Evolutionary conservation across 2,888 invertebrate genomes (phyloP).

Genomic region (Stegana nigrithorax): DNA sequence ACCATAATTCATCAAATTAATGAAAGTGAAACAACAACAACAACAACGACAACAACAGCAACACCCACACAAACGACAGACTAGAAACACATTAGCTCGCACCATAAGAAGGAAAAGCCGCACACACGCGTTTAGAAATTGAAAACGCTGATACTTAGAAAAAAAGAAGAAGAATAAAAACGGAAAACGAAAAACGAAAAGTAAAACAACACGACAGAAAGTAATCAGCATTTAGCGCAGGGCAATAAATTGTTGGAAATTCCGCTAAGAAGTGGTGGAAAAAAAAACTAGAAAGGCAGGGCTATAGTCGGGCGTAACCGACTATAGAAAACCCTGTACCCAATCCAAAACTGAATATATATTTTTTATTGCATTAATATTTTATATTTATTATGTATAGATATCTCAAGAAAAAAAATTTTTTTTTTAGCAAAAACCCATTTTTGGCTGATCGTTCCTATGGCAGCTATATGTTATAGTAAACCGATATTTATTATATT

Average conservation of each 20-base stretch:
- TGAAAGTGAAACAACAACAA: conserved; percentile 21
- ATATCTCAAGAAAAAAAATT: no score
- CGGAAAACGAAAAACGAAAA: background rate
- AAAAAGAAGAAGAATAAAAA: background rate
- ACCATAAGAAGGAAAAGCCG: background rate
- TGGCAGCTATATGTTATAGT: no score
- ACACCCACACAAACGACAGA: no score
- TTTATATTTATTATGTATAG: no score
- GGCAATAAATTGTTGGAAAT: background rate
- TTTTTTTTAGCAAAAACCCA: no score
- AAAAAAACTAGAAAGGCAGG: no score
- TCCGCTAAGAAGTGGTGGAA: background rate
- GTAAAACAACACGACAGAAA: conserved; percentile 29
- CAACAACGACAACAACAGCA: background rate
- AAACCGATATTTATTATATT: no score
- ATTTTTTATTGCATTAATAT: no score
- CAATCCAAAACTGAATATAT: no score
- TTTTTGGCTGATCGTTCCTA: no score
- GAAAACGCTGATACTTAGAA: background rate
- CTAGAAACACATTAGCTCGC: background rate
- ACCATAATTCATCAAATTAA: conserved; percentile 49
- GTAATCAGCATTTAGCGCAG: conserved; percentile 30
- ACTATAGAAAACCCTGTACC: no score
- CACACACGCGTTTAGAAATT: background rate
- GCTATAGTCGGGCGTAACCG: no score